A percentile compares a stretch with the other conserved stretches of the same genome.
These are phyloP conservation scores for Paradisaea rubra DNA, from an alignment of 2,113 vertebrate species.

Conservation along the genomic window DNA sequence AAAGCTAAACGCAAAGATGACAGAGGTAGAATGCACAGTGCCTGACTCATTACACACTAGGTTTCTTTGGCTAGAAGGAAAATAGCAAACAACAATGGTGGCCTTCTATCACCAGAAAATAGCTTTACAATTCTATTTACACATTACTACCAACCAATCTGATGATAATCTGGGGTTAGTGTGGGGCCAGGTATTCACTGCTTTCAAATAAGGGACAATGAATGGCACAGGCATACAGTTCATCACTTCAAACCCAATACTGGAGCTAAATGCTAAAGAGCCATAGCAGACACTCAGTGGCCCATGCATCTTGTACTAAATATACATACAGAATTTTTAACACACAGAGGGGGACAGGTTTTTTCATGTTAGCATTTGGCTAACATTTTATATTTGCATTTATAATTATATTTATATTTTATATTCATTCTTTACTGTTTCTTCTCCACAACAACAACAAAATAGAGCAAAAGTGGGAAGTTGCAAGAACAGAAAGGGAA, in stretches of 20 bases:
- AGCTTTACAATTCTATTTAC: slow-evolving; percentile 22
- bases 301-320: neutral
- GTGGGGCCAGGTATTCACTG: slow-evolving; percentile 8
- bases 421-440: neutral
- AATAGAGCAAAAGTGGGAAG: neutral
- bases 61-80: neutral
- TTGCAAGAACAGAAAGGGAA: neutral
- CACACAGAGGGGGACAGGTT: neutral
- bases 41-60: neutral
- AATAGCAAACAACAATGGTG: neutral
- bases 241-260: neutral
- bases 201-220: slow-evolving; percentile 12
- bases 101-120: neutral
- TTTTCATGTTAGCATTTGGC: neutral
- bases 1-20: neutral
- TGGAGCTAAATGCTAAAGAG: neutral
- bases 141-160: slow-evolving; percentile 25
- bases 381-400: neutral
- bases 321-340: neutral
- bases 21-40: neutral
- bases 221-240: neutral
- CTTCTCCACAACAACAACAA: neutral
- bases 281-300: neutral
- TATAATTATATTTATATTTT: neutral
- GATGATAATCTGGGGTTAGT: slow-evolving; percentile 13